Evolutionary conservation across 1,140 invertebrate species (phyloP), one percentile per base, ranked within the genome.

Genomic region (Drosophila bipectinata): DNA sequence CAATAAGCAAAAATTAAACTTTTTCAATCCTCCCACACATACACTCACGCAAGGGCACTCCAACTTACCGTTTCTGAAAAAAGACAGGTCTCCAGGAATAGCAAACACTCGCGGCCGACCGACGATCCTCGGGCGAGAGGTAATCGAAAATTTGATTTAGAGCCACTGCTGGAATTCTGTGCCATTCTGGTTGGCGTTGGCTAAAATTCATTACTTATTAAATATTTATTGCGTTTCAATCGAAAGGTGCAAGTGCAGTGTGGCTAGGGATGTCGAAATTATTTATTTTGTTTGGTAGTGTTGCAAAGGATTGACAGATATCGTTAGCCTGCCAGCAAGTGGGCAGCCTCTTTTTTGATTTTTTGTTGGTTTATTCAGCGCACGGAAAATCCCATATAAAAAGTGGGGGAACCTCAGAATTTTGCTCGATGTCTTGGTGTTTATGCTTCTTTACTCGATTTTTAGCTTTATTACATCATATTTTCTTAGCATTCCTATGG

Each of bases 41-140:
- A 34, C 4, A 56, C 24, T 34, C 60, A 54, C 26, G 37, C 47
- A 26, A 9, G 47, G 9, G 49, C 21, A 57, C 21, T 37, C 10
- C 39, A 41, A 81, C 88, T 90, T 72, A 91, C 90, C 89, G 87
- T 77, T 90, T 91, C 72, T 91, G 90, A 60, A 91, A 91, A 34
- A 91, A 66, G 53, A 76, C 74, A 57, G 77, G 81, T 48, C 90
- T 72, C 90, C 90, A 91, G 73, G 84, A 77, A 68, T 60, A 84
- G 64, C 90, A 91, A 54, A 77, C 78, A 63, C 79, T 76, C 45
- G 90, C 77, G n/a, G 90, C 90, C 49, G 73, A 73, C 34, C 58
- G 57, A 26, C 81, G 79, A 61, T 90, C 89, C 18, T 62, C 39
- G 5, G 79, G 45, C 26, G 82, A 59, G 7, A 91, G 72, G 67